Evolutionary conservation across 2,888 invertebrate genomes (phyloP), one percentile per base, ranked within the genome.

Genomic region (Nowickia ferox): DNA sequence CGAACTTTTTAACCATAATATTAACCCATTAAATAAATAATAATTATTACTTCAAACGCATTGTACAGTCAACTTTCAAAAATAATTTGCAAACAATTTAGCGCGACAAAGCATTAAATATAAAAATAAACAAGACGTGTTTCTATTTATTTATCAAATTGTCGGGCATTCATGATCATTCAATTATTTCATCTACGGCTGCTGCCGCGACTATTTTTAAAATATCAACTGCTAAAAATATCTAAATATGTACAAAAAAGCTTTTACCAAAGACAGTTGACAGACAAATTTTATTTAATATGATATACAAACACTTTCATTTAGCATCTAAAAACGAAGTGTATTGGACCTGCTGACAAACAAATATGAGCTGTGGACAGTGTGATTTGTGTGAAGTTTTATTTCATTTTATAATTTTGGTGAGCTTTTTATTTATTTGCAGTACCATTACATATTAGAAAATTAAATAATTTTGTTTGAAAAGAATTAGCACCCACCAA

Each of bases 151-250:
- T 61, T 42, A 61, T 42, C 8, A n/a, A 38, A 42, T 61, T 42
- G 40, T 40, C 40, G 61, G 19, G n/a, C 19, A 5, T 61, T 42
- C 40, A n/a, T 57, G 22, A 59, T 68, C n/a, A 57, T 68, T 59
- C 68, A 48, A 68, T 77, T 57, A 55, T 46, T 68, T 66, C 11
- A 17, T 38, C n/a, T 30, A 17, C 38, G n/a, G 10, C 11, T 17
- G 48, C 10, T 17, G 1, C 11, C 17, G 17, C 19, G 4, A 13
- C 19, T 48, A 66, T 59, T 77, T 77, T 19, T 57, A 75, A 22
- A 22, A 30, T 68, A 38, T 57, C 40, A 68, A 40, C 11, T 68
- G 46, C n/a, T 77, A 48, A 68, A 68, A 68, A 61, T 78, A 78
- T 61, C 1, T 51, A 30, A 6, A 30, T 8, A 40, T n/a, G 9